Conservation (phyloP, 2,113 vertebrate genomes). For the Elaphurus davidianus region DNA sequence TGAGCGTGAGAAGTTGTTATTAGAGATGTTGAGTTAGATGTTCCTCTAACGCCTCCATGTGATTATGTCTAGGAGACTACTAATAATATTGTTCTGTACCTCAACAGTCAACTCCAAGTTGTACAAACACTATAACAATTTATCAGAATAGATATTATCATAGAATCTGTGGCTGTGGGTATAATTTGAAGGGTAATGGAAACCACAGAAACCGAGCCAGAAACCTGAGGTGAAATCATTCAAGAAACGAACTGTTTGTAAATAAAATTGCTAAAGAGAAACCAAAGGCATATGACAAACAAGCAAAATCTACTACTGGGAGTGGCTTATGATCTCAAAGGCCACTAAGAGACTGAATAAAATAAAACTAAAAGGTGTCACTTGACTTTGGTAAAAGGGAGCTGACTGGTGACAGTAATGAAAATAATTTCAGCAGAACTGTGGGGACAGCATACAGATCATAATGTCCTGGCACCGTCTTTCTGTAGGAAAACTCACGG, state of each 20-base stretch:
- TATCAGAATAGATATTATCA: neutral
- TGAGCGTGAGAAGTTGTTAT: neutral
- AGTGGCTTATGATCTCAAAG: neutral
- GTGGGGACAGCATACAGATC: fast-evolving
- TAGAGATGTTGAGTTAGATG: neutral
- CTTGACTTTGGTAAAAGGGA: neutral
- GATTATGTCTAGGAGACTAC: neutral
- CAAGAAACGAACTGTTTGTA: neutral
- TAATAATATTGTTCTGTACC: too few relatives aligned
- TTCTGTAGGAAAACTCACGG: neutral
- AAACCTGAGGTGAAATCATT: neutral
- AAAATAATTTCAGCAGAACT: neutral
- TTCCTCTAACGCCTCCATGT: neutral
- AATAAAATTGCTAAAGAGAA: neutral
- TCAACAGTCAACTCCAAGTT: neutral
- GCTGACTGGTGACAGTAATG: neutral
- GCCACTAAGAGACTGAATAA: neutral
- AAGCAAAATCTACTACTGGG: neutral
- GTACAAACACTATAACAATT: too few relatives aligned
- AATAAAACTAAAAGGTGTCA: neutral
- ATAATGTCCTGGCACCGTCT: neutral
- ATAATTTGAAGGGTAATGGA: neutral
- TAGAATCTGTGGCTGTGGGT: neutral
- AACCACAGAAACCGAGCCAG: neutral
- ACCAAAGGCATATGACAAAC: neutral